Evolutionary conservation across 2,113 vertebrate genomes (phyloP).

Genomic region (Morone saxatilis): DNA sequence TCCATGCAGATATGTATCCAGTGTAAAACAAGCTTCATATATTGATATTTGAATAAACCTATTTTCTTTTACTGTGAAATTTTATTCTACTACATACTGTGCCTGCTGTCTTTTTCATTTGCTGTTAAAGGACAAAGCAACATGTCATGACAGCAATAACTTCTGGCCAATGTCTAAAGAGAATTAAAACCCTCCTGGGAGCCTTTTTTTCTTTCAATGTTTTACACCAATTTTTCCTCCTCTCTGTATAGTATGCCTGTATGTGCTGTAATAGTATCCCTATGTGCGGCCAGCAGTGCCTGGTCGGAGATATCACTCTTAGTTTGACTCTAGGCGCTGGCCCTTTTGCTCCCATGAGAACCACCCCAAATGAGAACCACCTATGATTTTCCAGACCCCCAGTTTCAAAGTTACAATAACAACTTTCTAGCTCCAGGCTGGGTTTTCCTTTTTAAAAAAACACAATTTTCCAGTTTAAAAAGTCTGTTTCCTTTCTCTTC

Average conservation of each 20-base stretch:
- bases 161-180: constrained; percentile 28
- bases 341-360: constrained; percentile 34
- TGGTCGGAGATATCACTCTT: constrained; percentile 39
- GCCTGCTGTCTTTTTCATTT: constrained; percentile 22
- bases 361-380: constrained; percentile 54
- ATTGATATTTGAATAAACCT: constrained; percentile 28
- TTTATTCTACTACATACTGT: not conserved
- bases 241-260: not conserved
- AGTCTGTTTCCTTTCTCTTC: constrained; percentile 20
- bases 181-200: constrained; percentile 5
- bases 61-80: not conserved
- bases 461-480: constrained; percentile 19
- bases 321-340: constrained; percentile 26
- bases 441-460: constrained; percentile 23
- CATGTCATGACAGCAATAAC: constrained; percentile 11
- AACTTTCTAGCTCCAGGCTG: constrained; percentile 25
- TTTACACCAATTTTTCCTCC: not conserved
- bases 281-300: not conserved
- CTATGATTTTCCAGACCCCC: constrained; percentile 53
- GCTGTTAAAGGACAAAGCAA: constrained; percentile 24
- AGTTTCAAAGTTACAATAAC: constrained; percentile 60
- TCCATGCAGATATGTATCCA: constrained; percentile 71
- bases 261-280: constrained; percentile 45
- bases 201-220: not conserved
- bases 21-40: constrained; percentile 68